A percentile compares a stretch with the other conserved stretches of the same genome.
Evolutionary conservation across 1,140 invertebrate genomes (phyloP).

Genomic region (Gryon sp.): DNA sequence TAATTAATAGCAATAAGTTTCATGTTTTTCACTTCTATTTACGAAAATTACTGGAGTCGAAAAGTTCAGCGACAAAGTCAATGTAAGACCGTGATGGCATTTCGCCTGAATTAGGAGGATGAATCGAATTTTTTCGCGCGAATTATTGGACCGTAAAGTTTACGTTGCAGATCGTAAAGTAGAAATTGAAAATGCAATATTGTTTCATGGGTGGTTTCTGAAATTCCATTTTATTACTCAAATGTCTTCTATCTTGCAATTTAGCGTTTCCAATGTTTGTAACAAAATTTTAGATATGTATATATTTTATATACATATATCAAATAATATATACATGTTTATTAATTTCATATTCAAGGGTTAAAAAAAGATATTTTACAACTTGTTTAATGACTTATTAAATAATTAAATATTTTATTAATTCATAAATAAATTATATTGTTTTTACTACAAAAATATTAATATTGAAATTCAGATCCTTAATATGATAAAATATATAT

Average conservation of each 20-base stretch:
- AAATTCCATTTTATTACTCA: too few relatives aligned
- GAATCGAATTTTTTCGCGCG: not conserved
- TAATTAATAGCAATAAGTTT: constrained; percentile 12
- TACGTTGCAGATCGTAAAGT: constrained; percentile 13
- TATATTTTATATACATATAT: too few relatives aligned
- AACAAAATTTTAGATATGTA: not conserved
- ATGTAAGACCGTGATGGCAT: not conserved
- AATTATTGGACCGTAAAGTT: constrained; percentile 15
- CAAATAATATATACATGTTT: too few relatives aligned
- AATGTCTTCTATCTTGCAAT: too few relatives aligned
- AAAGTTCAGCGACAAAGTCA: not conserved
- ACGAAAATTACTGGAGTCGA: not conserved
- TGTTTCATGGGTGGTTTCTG: not conserved
- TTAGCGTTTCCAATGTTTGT: constrained; percentile 3
- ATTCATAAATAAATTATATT: too few relatives aligned
- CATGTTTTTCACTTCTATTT: not conserved
- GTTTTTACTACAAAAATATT: too few relatives aligned
- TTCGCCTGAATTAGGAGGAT: not conserved
- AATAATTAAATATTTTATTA: too few relatives aligned
- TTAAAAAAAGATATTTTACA: too few relatives aligned
- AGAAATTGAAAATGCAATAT: constrained; percentile 6
- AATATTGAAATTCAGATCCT: too few relatives aligned
- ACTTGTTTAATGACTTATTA: too few relatives aligned
- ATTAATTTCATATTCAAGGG: too few relatives aligned
- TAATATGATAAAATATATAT: too few relatives aligned